Base-by-base conservation (phyloP, 2,888 invertebrate genomes). In the Rhodophaea formosa region DNA sequence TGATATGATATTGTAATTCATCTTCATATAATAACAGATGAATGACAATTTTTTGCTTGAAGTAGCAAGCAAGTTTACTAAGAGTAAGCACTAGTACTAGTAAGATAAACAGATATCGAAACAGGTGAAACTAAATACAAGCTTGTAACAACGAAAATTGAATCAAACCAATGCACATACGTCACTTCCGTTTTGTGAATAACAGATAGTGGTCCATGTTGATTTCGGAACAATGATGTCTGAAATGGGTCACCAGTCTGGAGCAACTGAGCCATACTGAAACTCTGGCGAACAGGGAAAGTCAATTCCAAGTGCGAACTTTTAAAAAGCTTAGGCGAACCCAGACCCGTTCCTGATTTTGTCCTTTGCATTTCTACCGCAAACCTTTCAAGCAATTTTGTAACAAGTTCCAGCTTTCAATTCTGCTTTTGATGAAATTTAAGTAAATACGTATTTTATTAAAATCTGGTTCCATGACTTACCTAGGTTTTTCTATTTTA, bases 291-390 rank as follows among this genome's bases (percentile, higher is more conserved):
- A 86, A 86, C 86, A 85, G 77, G 76, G 80, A 86, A 86, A 86
- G 83, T 86, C 86, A 85, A 86, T 86, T 82, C 78, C 67, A 79
- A 79, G 78, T 73, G 75, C 67, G 67, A 85, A 86, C 77, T 81
- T 86, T 83, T 80, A 72, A 72, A 76, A 75, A 75, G 71, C 70
- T 74, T 68, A 66, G 69, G 67, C 72, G 70, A 44, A 70, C 72
- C 71, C 71, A 68, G 69, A 68, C 66, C 67, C 70, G 71, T 72
- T 71, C 45, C 17, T 44, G 45, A 73, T 72, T 72, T 71, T 64
- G 75, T 80, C 72, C 74, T 35, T 51, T 35, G 51, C 51, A 39
- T 51, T 51, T 51, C 51, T 35, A 17, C 35, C 12, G 39, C 8
- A 30, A 55, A 77, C 77, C 77, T 74, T 74, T 70, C 68, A 69